Base-by-base conservation (phyloP, 2,888 invertebrate species). In the Callimorpha dominula region DNA sequence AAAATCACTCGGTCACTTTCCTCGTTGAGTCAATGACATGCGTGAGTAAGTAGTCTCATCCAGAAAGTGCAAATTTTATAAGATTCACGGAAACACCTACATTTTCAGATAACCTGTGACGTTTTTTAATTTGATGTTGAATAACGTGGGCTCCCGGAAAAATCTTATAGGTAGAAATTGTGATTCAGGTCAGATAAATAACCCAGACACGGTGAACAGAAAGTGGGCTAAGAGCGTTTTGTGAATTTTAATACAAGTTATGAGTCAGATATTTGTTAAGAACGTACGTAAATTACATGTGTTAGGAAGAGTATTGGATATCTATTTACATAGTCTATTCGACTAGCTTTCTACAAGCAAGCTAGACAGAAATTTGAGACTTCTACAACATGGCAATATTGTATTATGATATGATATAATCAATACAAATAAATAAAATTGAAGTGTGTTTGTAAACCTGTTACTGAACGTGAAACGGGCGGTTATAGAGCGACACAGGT, bases 1-100 rank as follows among this genome's bases (percentile, higher is more conserved):
- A 89, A 89, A 92, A 89, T 82, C 89, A 91, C 87, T 91, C 93
- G 91, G 93, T 92, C 95, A 94, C 92, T 93, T 93, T 93, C 89
- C 90, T 86, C 90, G 86, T 87, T 94, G 94, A 94, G 92, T 95
- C 95, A 95, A 93, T 93, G 92, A 92, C 93, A 91, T 83, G 86
- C 85, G 87, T 88, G 89, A 89, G 86, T 88, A 83, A 82, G 78
- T 78, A 72, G 73, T 78, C 76, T 81, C 78, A 78, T 81, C 74
- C 73, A 81, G 76, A 80, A 80, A 73, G 78, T 78, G 79, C 74
- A 74, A 83, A 81, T 76, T 77, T 69, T 74, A 77, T 80, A 72
- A 78, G 80, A 82, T 92, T 90, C 92, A 79, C 72, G 78, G 90
- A 90, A 91, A 76, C 78, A 76, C 84, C 81, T 91, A 89, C 89